Evolutionary conservation across 2,888 invertebrate genomes (phyloP).

Genomic region (Amphiduros pacificus): DNA sequence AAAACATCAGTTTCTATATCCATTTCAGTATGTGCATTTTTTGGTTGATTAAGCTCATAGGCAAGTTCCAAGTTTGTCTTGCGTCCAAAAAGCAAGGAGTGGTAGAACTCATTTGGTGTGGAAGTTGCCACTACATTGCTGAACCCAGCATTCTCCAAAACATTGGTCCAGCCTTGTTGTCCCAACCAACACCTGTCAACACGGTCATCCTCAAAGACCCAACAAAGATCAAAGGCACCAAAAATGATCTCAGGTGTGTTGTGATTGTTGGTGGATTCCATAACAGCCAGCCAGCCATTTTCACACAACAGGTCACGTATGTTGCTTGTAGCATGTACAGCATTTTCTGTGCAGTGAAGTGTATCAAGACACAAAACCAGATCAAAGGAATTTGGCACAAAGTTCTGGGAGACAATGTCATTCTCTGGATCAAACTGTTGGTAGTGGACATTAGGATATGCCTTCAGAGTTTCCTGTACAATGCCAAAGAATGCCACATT

Average conservation of each 20-base stretch:
- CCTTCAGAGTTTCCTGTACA: conserved; percentile 7
- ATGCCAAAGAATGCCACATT: conserved; percentile 15
- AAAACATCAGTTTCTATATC: background rate
- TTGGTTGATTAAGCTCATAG: no score
- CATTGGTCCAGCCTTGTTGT: conserved; percentile 16
- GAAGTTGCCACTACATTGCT: conserved; percentile 12
- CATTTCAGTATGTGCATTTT: no score
- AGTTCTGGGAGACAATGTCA: conserved; percentile 4
- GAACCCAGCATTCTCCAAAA: conserved; percentile 3
- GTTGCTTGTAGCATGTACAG: conserved; percentile 1
- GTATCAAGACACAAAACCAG: conserved; percentile 16
- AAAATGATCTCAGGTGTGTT: conserved; percentile 17
- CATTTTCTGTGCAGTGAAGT: conserved; percentile 9
- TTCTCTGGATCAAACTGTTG: conserved; percentile 15
- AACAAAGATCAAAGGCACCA: conserved; percentile 18
- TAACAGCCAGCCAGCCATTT: conserved; percentile 16
- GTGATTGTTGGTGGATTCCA: conserved; percentile 12
- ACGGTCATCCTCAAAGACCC: conserved; percentile 13
- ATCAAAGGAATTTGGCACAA: conserved; percentile 9
- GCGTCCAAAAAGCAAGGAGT: conserved; percentile 13
- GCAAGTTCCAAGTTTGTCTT: conserved; percentile 4
- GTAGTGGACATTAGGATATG: conserved; percentile 10
- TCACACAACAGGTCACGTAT: conserved; percentile 13
- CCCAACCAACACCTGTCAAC: conserved; percentile 13
- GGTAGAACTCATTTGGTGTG: conserved; percentile 17